Conservation (phyloP, 2,888 invertebrate species). For the Oxyscelio sp. region DNA sequence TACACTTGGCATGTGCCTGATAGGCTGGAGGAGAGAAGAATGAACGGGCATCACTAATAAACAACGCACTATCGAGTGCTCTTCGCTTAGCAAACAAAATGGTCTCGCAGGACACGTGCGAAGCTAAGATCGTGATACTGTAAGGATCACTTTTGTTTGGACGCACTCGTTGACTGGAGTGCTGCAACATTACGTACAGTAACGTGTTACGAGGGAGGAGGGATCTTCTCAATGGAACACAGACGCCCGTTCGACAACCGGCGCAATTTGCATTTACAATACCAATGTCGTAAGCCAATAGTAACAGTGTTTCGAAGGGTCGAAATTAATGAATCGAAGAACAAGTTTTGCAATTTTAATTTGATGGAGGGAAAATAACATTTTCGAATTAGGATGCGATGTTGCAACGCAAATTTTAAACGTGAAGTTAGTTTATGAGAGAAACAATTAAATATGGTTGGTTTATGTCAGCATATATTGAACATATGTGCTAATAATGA, state of each 20-base stretch:
- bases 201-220: slow-evolving; percentile 20
- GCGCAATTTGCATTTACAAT: slow-evolving; percentile 31
- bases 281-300: slow-evolving; percentile 45
- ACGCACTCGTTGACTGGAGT: slow-evolving; percentile 74
- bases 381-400: too few species aligned
- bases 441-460: too few species aligned
- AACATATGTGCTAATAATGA: too few species aligned
- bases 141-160: slow-evolving; percentile 83
- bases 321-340: slow-evolving; percentile 23
- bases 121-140: slow-evolving; percentile 88
- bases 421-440: too few species aligned
- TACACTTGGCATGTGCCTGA: slow-evolving; percentile 53
- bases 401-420: too few species aligned
- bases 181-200: slow-evolving; percentile 74
- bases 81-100: slow-evolving; percentile 85
- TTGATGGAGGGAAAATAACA: background rate
- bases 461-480: too few species aligned
- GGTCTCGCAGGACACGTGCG: slow-evolving; percentile 85
- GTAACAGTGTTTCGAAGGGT: slow-evolving; percentile 36
- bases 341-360: slow-evolving; percentile 48
- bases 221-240: slow-evolving; percentile 28
- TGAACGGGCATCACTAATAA: slow-evolving; percentile 82
- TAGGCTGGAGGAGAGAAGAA: slow-evolving; percentile 71
- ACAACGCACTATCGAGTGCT: slow-evolving; percentile 82
- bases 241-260: slow-evolving; percentile 49